phyloP scores from a whole-genome alignment of 1,140 invertebrate species.

The Dolichoris vasculosae region DNA sequence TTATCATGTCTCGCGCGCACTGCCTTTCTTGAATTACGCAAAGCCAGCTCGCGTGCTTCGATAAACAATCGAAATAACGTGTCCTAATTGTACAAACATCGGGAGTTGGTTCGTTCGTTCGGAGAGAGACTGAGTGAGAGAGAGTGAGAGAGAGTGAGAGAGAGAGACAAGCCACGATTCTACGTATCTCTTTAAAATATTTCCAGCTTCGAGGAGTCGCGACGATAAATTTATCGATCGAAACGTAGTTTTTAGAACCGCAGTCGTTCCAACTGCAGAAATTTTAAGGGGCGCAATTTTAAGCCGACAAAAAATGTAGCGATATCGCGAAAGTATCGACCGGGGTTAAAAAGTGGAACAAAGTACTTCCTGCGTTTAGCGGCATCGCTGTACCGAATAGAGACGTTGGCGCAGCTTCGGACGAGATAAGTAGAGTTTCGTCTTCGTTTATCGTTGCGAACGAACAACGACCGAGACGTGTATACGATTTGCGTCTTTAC shows the following conservation, averaged over 20 bases:
- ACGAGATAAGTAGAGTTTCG: constrained; percentile 30
- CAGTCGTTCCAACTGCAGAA: too few species aligned
- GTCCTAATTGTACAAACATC: not conserved
- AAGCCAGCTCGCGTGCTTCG: not conserved
- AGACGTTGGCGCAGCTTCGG: not conserved
- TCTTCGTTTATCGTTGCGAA: not conserved
- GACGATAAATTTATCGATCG: too few species aligned
- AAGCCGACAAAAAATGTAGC: not conserved
- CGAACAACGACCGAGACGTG: constrained; percentile 38
- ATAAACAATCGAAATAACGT: constrained; percentile 11
- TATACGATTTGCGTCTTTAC: constrained; percentile 61
- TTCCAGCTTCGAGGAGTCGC: not conserved
- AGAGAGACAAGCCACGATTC: too few species aligned
- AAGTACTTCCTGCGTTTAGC: constrained; percentile 60
- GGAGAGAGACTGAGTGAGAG: too few species aligned
- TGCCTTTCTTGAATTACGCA: constrained; percentile 41
- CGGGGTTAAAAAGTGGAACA: not conserved
- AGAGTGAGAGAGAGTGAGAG: too few species aligned
- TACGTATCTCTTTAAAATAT: too few species aligned
- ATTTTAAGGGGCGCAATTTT: too few species aligned
- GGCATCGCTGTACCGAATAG: not conserved
- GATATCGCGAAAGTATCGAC: not conserved
- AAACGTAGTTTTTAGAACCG: too few species aligned
- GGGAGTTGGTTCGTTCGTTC: not conserved
- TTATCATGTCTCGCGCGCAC: constrained; percentile 23